A percentile compares a stretch with the other conserved stretches of the same genome.
Evolutionary conservation across 2,888 invertebrate species (phyloP).

Genomic region (Neoitamus cyanurus): DNA sequence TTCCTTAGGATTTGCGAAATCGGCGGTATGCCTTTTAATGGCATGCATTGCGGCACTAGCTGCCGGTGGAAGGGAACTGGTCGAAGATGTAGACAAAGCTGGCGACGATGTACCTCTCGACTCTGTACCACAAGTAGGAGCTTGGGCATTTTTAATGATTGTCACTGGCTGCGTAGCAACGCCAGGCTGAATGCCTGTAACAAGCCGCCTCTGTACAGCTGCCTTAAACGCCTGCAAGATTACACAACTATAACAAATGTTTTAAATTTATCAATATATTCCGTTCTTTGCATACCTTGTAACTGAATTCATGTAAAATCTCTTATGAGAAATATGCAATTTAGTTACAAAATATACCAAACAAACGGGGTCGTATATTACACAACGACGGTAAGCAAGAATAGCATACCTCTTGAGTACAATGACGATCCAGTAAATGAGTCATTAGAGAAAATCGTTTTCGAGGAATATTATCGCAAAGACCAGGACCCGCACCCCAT

Average conservation of each 20-base stretch:
- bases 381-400: neutral
- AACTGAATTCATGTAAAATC: too few species aligned
- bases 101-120: constrained; percentile 57
- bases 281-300: too few species aligned
- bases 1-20: constrained; percentile 90
- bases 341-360: too few species aligned
- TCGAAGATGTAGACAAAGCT: constrained; percentile 57
- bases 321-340: too few species aligned
- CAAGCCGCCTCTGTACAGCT: constrained; percentile 61
- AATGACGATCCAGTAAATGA: constrained; percentile 95
- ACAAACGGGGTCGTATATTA: too few species aligned
- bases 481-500: constrained; percentile 77
- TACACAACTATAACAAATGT: neutral
- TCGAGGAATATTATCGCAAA: constrained; percentile 89
- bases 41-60: constrained; percentile 97
- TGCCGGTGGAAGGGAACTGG: constrained; percentile 67
- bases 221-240: constrained; percentile 58
- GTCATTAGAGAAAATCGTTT: constrained; percentile 96
- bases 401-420: constrained; percentile 78
- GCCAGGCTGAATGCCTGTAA: constrained; percentile 59
- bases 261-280: too few species aligned
- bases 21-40: constrained; percentile 93
- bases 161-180: constrained; percentile 62
- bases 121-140: constrained; percentile 55
- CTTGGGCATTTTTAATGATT: constrained; percentile 63